Evolutionary conservation across 2,888 invertebrate genomes (phyloP).

Genomic region (Ennomos fuscantarius): DNA sequence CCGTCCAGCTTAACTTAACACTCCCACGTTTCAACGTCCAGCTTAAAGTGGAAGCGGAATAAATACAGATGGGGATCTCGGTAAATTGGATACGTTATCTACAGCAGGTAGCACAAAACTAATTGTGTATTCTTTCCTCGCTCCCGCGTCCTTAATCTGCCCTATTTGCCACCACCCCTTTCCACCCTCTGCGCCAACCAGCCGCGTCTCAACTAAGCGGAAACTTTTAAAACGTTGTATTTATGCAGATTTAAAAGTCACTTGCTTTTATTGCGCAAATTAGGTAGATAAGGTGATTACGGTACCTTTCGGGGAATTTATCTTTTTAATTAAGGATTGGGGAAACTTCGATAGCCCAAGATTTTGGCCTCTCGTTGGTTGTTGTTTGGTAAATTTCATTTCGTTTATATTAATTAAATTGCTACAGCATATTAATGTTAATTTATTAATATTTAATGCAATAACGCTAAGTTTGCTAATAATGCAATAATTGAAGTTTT

Average conservation of each 20-base stretch:
- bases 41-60: conserved; percentile 16
- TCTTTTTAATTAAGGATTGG: conserved; percentile 48
- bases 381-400: conserved; percentile 6
- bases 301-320: conserved; percentile 44
- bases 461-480: conserved; percentile 33
- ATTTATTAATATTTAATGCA: background rate
- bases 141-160: conserved; percentile 81
- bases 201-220: conserved; percentile 76
- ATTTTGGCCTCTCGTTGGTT: conserved; percentile 14
- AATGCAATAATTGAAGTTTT: conserved; percentile 30
- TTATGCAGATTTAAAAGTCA: conserved; percentile 68
- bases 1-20: conserved; percentile 61
- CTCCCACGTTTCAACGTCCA: conserved; percentile 44
- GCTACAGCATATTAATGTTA: background rate
- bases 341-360: conserved; percentile 26
- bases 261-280: conserved; percentile 63
- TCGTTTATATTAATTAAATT: conserved; percentile 2
- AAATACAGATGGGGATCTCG: conserved; percentile 55
- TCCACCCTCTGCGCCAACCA: conserved; percentile 48
- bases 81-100: conserved; percentile 74
- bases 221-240: conserved; percentile 77
- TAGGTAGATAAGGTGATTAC: conserved; percentile 58
- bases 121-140: conserved; percentile 86
- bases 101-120: conserved; percentile 82
- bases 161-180: conserved; percentile 64